Conservation (phyloP, 1,140 invertebrate genomes). For the Linepithema humile region DNA sequence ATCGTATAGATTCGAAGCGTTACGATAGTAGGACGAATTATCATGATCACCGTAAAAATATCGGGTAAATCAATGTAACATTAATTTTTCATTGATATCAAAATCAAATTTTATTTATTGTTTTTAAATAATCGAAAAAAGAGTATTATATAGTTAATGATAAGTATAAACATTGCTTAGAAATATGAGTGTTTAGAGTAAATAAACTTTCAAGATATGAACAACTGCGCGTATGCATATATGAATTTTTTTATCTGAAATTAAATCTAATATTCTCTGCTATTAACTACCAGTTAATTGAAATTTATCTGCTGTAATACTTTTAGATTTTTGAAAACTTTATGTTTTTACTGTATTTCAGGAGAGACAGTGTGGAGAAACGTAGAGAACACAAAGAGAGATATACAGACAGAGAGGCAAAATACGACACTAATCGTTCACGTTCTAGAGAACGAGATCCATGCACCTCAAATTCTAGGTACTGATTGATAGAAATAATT, state of each 20-base stretch:
- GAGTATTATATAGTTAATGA: too few relatives aligned
- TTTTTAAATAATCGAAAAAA: too few relatives aligned
- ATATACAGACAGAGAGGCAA: constrained; percentile 28
- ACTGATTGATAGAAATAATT: too few relatives aligned
- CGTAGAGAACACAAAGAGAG: constrained; percentile 20
- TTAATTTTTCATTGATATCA: constrained; percentile 21
- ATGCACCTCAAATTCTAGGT: constrained; percentile 49
- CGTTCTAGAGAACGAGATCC: constrained; percentile 50
- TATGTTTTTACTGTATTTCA: neutral
- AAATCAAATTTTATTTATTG: constrained; percentile 5
- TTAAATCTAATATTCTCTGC: too few relatives aligned
- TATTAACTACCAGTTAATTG: too few relatives aligned
- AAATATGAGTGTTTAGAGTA: neutral
- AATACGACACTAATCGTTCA: constrained; percentile 30
- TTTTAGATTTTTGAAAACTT: neutral
- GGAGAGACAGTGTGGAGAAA: constrained; percentile 11
- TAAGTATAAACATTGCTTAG: too few relatives aligned
- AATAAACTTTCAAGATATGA: neutral
- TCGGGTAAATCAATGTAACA: constrained; percentile 27
- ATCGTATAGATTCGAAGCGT: neutral
- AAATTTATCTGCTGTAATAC: too few relatives aligned
- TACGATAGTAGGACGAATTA: neutral
- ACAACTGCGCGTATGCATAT: too few relatives aligned
- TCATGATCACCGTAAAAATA: constrained; percentile 2
- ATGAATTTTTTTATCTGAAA: too few relatives aligned